Conservation (phyloP, 2,888 invertebrate genomes). For the Drosophila atripex region DNA sequence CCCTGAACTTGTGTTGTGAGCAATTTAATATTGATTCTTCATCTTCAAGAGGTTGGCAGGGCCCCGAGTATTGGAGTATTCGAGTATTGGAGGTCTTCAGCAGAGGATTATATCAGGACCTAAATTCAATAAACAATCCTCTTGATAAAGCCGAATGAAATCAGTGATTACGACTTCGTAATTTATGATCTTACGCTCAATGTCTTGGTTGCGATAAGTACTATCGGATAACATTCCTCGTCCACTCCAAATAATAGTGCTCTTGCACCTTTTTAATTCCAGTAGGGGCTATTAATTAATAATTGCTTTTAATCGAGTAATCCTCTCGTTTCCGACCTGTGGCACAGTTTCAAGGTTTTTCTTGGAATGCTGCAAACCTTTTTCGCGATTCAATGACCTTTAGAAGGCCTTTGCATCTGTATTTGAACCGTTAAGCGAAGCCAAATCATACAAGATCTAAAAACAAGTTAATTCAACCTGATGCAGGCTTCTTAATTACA, state of each 20-base stretch:
- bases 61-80: too few relatives aligned
- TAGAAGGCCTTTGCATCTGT: constrained; percentile 34
- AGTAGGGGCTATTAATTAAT: not conserved
- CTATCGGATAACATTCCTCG: constrained; percentile 13
- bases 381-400: constrained; percentile 29
- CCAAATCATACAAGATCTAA: constrained; percentile 22
- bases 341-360: not conserved
- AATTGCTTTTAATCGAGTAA: not conserved
- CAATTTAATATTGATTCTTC: not conserved
- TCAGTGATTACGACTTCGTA: constrained; percentile 5
- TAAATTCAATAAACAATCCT: constrained; percentile 16
- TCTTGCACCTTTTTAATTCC: not conserved
- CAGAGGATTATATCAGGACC: constrained; percentile 1
- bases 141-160: constrained; percentile 4
- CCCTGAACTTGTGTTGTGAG: constrained; percentile 9
- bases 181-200: constrained; percentile 32
- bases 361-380: constrained; percentile 7
- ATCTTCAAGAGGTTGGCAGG: not conserved
- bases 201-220: constrained; percentile 10
- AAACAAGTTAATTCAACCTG: constrained; percentile 37
- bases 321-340: not conserved
- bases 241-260: not conserved
- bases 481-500: constrained; percentile 40
- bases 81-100: not conserved
- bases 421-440: constrained; percentile 22